Conservation (phyloP, 2,113 vertebrate species). For the Pontoporia blainvillei region DNA sequence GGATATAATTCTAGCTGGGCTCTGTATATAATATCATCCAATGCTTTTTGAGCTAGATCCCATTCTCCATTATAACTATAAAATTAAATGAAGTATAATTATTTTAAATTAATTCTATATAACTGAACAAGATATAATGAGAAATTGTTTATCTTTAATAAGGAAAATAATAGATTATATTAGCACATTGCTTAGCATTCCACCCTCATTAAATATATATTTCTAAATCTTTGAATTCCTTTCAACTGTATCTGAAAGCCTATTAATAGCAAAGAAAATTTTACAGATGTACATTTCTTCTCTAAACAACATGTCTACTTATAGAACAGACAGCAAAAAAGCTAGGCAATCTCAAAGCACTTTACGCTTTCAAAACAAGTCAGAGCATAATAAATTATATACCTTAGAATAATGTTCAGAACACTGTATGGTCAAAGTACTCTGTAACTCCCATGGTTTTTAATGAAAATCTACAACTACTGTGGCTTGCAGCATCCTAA, state of each 20-base stretch:
- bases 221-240: background rate
- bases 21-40: slow-evolving; percentile 96
- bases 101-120: slow-evolving; percentile 43
- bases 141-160: background rate
- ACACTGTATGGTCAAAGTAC: slow-evolving; percentile 32
- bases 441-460: slow-evolving; percentile 4
- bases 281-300: slow-evolving; percentile 49
- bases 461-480: slow-evolving; percentile 30
- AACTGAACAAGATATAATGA: slow-evolving; percentile 13
- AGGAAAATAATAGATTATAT: slow-evolving; percentile 25
- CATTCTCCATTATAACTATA: slow-evolving; percentile 96
- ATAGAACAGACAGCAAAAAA: slow-evolving; percentile 44
- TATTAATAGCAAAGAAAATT: slow-evolving; percentile 47
- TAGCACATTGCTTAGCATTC: slow-evolving; percentile 35
- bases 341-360: slow-evolving; percentile 51
- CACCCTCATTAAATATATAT: background rate
- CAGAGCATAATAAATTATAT: slow-evolving; percentile 46
- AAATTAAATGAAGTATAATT: slow-evolving; percentile 53
- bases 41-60: slow-evolving; percentile 93
- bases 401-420: slow-evolving; percentile 35
- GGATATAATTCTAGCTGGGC: slow-evolving; percentile 96
- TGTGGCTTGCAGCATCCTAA: slow-evolving; percentile 1
- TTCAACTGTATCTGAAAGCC: slow-evolving; percentile 17
- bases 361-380: slow-evolving; percentile 52
- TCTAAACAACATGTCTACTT: slow-evolving; percentile 64